Conservation (phyloP, 92 coral and sea anemone genomes). For the Phenganax stokvisi region DNA sequence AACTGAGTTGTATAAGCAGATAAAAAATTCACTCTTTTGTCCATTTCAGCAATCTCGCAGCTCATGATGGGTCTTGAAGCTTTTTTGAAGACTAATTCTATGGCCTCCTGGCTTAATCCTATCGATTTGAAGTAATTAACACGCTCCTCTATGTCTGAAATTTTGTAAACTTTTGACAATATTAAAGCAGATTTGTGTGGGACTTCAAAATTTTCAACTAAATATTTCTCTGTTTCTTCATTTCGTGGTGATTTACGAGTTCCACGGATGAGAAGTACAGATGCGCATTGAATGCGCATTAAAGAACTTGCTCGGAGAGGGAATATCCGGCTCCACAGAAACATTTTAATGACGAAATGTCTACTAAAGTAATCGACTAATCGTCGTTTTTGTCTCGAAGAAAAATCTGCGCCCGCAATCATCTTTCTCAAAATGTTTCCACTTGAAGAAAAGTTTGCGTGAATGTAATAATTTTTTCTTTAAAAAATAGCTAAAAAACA, state of each 20-base stretch:
- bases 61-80: slow-evolving; percentile 23
- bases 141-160: slow-evolving; percentile 15
- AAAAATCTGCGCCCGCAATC: neutral
- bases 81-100: slow-evolving; percentile 20
- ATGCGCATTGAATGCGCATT: slow-evolving; percentile 6
- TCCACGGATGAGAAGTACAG: slow-evolving; percentile 7
- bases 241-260: slow-evolving; percentile 5
- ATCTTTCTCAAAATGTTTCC: slow-evolving; percentile 7
- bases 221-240: slow-evolving; percentile 17
- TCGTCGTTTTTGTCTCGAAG: neutral
- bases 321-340: slow-evolving; percentile 2
- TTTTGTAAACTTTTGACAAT: slow-evolving; percentile 4
- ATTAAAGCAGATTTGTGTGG: slow-evolving; percentile 3
- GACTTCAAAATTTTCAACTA: slow-evolving; percentile 14
- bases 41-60: slow-evolving; percentile 25
- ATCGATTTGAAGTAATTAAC: slow-evolving; percentile 26
- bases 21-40: slow-evolving; percentile 19
- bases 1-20: slow-evolving; percentile 20
- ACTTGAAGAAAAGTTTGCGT: neutral
- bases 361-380: neutral
- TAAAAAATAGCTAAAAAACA: neutral
- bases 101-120: slow-evolving; percentile 21
- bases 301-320: slow-evolving; percentile 7
- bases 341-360: slow-evolving; percentile 8
- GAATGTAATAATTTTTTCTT: neutral